A percentile compares a stretch with the other conserved stretches of the same genome.
Conservation (phyloP, 2,113 vertebrate genomes). For the Bujurquina vittata region DNA sequence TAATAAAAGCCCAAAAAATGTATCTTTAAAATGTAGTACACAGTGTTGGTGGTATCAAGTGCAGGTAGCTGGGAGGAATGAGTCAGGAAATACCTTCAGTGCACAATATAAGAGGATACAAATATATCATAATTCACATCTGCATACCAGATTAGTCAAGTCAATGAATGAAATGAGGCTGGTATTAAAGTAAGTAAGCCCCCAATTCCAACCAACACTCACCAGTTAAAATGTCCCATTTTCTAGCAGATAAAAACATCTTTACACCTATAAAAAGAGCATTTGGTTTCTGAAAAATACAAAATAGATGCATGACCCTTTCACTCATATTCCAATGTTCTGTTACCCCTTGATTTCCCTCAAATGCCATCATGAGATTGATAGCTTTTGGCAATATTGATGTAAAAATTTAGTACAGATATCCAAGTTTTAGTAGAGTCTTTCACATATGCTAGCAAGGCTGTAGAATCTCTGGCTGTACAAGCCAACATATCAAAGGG, state of each 20-base stretch:
- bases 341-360: background rate
- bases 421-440: background rate
- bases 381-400: background rate
- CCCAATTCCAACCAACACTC: background rate
- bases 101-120: background rate
- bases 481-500: background rate
- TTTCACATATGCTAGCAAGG: background rate
- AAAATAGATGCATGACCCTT: background rate
- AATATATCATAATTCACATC: too few species aligned
- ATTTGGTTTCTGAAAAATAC: background rate
- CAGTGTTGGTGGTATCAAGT: background rate
- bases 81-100: background rate
- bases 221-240: background rate
- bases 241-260: background rate
- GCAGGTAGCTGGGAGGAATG: background rate
- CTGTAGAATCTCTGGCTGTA: background rate
- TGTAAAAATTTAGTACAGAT: background rate
- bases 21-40: background rate
- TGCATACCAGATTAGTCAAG: background rate
- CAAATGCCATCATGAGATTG: background rate
- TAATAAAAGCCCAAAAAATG: too few species aligned
- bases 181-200: background rate
- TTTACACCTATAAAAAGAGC: background rate
- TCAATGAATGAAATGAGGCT: background rate
- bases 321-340: background rate